Percentiles rank a stretch among this genome's conserved stretches.
These are phyloP conservation scores for Laodelphax striatellus DNA, from an alignment of 1,140 invertebrate species.

Conservation along the genomic window DNA sequence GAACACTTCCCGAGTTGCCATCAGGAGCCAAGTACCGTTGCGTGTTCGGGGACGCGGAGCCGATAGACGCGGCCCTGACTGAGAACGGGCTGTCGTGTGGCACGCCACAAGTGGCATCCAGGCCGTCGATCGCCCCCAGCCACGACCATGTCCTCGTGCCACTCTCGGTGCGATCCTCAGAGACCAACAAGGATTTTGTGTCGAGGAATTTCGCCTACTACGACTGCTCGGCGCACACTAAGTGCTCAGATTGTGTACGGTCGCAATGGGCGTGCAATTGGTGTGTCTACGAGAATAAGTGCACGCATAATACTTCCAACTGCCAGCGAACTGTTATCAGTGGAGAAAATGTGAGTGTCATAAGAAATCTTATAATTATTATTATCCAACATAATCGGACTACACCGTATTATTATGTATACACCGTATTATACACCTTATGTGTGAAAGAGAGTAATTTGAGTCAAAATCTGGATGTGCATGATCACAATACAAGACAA, in stretches of 20 bases:
- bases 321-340: slow-evolving; percentile 69
- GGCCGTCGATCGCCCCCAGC: slow-evolving; percentile 66
- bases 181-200: slow-evolving; percentile 93
- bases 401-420: too few relatives aligned
- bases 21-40: slow-evolving; percentile 86
- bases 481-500: too few relatives aligned
- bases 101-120: slow-evolving; percentile 62
- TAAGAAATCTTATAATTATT: too few relatives aligned
- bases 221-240: slow-evolving; percentile 80
- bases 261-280: slow-evolving; percentile 89
- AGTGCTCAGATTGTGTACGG: slow-evolving; percentile 74
- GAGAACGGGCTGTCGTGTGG: slow-evolving; percentile 69
- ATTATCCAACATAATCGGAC: too few relatives aligned
- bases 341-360: slow-evolving; percentile 64
- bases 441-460: too few relatives aligned
- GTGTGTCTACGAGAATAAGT: slow-evolving; percentile 93
- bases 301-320: slow-evolving; percentile 71
- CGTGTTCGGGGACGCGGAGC: slow-evolving; percentile 75
- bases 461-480: too few relatives aligned
- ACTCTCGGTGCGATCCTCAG: slow-evolving; percentile 82
- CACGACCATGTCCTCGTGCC: slow-evolving; percentile 84
- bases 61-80: slow-evolving; percentile 75
- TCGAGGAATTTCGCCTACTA: slow-evolving; percentile 87
- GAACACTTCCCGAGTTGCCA: slow-evolving; percentile 78
- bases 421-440: too few relatives aligned